Conservation (phyloP, 2,888 invertebrate genomes). For the Eumerus sabulonum region DNA sequence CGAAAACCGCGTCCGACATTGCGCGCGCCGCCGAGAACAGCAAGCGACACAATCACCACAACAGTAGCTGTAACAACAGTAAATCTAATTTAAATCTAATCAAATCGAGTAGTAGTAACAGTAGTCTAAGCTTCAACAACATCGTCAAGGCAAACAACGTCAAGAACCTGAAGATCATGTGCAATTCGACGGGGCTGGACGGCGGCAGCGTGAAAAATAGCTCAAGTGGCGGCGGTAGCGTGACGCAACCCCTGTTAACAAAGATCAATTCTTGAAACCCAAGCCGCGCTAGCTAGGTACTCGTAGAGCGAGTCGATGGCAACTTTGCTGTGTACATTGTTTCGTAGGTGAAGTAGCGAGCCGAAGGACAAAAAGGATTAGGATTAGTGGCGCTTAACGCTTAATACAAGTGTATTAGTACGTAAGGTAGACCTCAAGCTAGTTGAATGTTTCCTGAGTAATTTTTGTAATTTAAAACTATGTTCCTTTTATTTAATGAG, state of each 20-base stretch:
- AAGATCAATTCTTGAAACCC: conserved; percentile 75
- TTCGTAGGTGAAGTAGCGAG: conserved; percentile 10
- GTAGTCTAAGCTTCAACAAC: conserved; percentile 71
- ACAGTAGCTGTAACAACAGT: conserved; percentile 69
- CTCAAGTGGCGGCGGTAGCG: conserved; percentile 65
- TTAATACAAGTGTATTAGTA: conserved; percentile 29
- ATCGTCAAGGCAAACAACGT: conserved; percentile 74
- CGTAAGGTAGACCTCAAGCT: conserved; percentile 39
- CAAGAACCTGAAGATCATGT: conserved; percentile 74
- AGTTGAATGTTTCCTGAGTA: conserved; percentile 59
- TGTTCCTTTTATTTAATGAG: conserved; percentile 65
- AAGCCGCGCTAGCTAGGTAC: conserved; percentile 6
- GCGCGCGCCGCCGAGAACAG: conserved; percentile 47
- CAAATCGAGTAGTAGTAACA: conserved; percentile 70
- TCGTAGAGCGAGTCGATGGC: too few relatives aligned
- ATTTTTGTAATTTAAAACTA: conserved; percentile 65
- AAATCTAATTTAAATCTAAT: conserved; percentile 68
- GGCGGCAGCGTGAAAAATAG: conserved; percentile 34
- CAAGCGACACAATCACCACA: conserved; percentile 60
- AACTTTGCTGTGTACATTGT: conserved; percentile 60
- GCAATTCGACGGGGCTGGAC: conserved; percentile 66
- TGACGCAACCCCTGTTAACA: conserved; percentile 76
- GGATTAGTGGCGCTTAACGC: conserved; percentile 20
- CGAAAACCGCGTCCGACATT: conserved; percentile 55
- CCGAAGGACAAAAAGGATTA: neutral